phyloP scores from a whole-genome alignment of 1,140 invertebrate species.

The Heliconius hewitsoni region DNA sequence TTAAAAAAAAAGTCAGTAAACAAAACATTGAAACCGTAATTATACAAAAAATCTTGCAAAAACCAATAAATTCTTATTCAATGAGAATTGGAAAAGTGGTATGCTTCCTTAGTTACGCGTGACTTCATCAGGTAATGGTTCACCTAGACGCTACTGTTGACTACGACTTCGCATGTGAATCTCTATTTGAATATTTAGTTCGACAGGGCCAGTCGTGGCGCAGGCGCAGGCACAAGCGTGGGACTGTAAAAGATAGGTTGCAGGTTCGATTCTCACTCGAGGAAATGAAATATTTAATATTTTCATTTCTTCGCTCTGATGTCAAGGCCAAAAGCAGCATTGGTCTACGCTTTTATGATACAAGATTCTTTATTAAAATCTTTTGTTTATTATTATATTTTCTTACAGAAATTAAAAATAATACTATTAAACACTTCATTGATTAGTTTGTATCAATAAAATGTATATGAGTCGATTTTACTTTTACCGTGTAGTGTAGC shows the following conservation, averaged over 20 bases:
- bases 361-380: too few species aligned
- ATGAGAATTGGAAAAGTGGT: conserved; percentile 31
- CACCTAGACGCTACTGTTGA: not conserved
- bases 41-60: not conserved
- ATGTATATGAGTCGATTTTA: too few species aligned
- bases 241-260: not conserved
- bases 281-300: not conserved
- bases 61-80: conserved; percentile 12
- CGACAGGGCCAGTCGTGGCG: too few species aligned
- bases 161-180: not conserved
- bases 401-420: too few species aligned
- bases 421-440: too few species aligned
- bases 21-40: not conserved
- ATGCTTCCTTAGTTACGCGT: conserved; percentile 25
- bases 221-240: too few species aligned
- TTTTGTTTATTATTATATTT: too few species aligned
- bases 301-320: not conserved
- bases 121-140: not conserved
- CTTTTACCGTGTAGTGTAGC: too few species aligned
- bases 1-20: not conserved
- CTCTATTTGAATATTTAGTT: not conserved
- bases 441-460: too few species aligned
- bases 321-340: not conserved
- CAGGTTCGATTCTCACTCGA: not conserved
- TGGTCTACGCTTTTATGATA: too few species aligned